Conservation (phyloP, 2,113 vertebrate genomes). For the Syngnathus floridae region DNA sequence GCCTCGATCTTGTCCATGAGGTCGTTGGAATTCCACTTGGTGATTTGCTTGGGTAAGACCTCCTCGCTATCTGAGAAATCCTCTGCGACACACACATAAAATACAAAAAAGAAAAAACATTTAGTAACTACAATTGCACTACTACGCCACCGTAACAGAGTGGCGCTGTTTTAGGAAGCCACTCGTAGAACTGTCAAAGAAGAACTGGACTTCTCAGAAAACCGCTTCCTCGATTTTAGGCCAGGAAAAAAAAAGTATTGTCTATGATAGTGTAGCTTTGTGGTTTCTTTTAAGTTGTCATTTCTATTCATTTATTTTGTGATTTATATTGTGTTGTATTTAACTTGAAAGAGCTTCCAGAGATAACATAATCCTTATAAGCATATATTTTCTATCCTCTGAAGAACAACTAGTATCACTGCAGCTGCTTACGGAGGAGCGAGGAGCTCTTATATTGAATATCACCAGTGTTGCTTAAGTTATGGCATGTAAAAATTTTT, state of each 20-base stretch:
- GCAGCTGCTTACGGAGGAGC: too few relatives aligned
- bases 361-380: too few relatives aligned
- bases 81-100: constrained; percentile 67
- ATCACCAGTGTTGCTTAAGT: neutral
- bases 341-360: too few relatives aligned
- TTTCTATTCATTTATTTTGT: neutral
- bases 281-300: neutral
- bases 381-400: too few relatives aligned
- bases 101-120: neutral
- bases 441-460: neutral
- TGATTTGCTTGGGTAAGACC: constrained; percentile 84
- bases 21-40: constrained; percentile 93
- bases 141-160: neutral
- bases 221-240: too few relatives aligned
- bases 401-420: too few relatives aligned
- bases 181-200: neutral
- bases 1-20: constrained; percentile 93
- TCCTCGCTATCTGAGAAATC: constrained; percentile 85
- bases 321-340: neutral
- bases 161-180: neutral
- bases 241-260: too few relatives aligned
- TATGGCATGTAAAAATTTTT: neutral
- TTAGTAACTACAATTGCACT: neutral
- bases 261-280: too few relatives aligned
- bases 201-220: neutral